Evolutionary conservation across 2,797 vertebrate genomes (phyloP), one percentile per base, ranked within the genome.

Genomic region (Enteromius paludinosus): DNA sequence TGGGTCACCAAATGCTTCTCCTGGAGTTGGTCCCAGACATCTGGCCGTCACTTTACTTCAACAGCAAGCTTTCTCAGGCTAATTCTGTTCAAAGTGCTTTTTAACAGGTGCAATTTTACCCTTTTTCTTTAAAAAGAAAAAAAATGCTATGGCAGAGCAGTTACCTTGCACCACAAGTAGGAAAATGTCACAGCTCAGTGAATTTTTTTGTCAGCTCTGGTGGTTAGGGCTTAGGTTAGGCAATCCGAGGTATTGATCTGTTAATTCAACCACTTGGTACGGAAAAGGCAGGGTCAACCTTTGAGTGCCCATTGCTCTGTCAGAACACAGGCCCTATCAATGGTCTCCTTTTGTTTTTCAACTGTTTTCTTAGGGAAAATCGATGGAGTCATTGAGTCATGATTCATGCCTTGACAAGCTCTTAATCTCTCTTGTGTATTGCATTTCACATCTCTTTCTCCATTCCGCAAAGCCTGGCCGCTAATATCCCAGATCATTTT

Each of bases 11-110:
- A 93, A 92, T 94, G 93, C 91, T 92, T 69, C 80, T 88, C 76
- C 84, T 95, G 93, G 93, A 94, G 87, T 86, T 49, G 74, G 79
- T 91, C 93, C 94, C 92, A 93, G 91, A 92, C 89, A 89, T 87
- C 88, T 73, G 28, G 30, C 66, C 52, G 76, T 81, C 64, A 41
- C 89, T 81, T 91, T 89, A 87, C 90, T 90, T 79, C 52, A 54
- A 91, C 93, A 92, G 90, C 87, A 69, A 18, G 85, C 85, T 82
- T 84, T 79, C 88, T 85, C 71, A 80, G 82, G 85, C 87, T 71
- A 54, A 49, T 62, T 76, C 70, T 76, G 82, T 78, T 87, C 84
- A 74, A 78, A 84, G 79, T 65, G 66, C 45, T 14, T 38, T 74
- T 25, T 74, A 75, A 28, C 3, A 9, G 11, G 3, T n/a, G 28